These are phyloP conservation scores for Artibeus lituratus DNA, from an alignment of 2,797 vertebrate species.

Conservation along the genomic window DNA sequence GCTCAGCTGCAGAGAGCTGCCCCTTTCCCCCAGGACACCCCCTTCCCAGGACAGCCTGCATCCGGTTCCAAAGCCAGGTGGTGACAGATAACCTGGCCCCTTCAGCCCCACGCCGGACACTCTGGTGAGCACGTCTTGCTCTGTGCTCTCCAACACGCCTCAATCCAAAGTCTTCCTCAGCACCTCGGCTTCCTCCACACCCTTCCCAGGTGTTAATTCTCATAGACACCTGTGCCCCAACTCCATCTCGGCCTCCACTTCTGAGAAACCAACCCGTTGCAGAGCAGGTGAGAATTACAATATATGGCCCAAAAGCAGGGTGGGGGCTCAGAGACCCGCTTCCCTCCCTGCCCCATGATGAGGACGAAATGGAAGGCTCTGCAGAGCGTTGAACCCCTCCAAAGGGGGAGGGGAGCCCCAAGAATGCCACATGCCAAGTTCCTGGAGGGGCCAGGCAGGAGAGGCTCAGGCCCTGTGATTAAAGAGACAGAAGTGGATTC, in stretches of 20 bases:
- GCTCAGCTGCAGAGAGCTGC: not conserved
- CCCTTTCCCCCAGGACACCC: not conserved
- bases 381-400: not conserved
- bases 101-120: not conserved
- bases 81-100: not conserved
- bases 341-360: no score
- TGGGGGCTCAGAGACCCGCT: not conserved
- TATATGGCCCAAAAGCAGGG: not conserved
- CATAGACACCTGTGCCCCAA: not conserved
- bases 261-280: not conserved
- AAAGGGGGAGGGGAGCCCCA: not conserved
- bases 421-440: not conserved
- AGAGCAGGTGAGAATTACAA: not conserved
- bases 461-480: constrained; percentile 27
- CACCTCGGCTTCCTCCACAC: not conserved
- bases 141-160: not conserved
- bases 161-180: not conserved
- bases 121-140: not conserved
- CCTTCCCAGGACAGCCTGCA: not conserved
- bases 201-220: not conserved
- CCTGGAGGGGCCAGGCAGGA: not conserved
- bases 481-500: constrained; percentile 77
- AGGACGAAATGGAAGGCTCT: not conserved
- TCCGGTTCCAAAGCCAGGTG: not conserved
- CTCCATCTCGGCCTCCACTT: not conserved